phyloP scores from a whole-genome alignment of 2,797 vertebrate species.

The Coreius guichenoti region DNA sequence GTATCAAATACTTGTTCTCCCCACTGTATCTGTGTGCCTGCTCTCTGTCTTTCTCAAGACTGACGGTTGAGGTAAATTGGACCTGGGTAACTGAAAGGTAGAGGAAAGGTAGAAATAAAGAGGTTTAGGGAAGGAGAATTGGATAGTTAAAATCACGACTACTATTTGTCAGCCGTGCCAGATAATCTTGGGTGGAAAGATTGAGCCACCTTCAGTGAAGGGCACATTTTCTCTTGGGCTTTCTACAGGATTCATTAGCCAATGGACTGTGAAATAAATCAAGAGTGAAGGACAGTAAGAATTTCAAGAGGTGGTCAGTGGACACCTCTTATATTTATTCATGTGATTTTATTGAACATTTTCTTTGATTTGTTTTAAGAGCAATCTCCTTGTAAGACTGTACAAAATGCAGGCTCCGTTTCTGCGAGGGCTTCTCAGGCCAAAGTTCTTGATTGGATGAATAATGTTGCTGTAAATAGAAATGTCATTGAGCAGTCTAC shows the following conservation, averaged over 20 bases:
- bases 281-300: slow-evolving; percentile 13
- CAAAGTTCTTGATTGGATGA: slow-evolving; percentile 14
- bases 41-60: background rate
- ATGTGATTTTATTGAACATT: background rate
- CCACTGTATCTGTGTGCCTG: background rate
- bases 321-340: background rate
- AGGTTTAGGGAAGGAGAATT: background rate
- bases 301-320: background rate
- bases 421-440: slow-evolving; percentile 4
- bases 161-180: background rate
- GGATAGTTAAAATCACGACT: slow-evolving; percentile 1
- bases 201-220: background rate
- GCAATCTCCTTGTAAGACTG: background rate
- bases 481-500: slow-evolving; percentile 19
- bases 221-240: slow-evolving; percentile 2
- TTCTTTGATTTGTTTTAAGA: background rate
- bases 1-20: no score
- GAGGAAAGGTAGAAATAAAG: background rate
- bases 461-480: slow-evolving; percentile 28
- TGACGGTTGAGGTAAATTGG: background rate
- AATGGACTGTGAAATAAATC: background rate
- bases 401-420: background rate
- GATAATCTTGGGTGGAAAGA: slow-evolving; percentile 14
- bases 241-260: slow-evolving; percentile 21
- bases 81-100: slow-evolving; percentile 5